Evolutionary conservation across 2,888 invertebrate genomes (phyloP).

Genomic region (Branchinecta sandiegonensis): DNA sequence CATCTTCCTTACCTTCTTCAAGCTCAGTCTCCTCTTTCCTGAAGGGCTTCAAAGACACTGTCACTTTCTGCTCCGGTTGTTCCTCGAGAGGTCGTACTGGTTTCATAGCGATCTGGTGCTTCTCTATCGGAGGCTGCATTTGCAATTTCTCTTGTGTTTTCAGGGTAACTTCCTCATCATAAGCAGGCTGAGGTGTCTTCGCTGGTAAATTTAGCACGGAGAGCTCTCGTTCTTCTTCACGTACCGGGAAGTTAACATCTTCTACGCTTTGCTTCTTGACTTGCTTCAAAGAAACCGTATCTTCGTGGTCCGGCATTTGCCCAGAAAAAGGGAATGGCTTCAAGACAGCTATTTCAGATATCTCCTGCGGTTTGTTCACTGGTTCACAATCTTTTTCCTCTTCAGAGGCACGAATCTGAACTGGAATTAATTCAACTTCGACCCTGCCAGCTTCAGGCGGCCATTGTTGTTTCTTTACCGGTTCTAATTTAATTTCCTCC

Average conservation of each 20-base stretch:
- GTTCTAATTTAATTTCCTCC: not conserved
- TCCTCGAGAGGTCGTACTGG: no score
- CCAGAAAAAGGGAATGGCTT: not conserved
- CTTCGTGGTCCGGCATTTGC: not conserved
- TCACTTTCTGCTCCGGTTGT: no score
- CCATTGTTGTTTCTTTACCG: not conserved
- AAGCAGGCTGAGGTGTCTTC: no score
- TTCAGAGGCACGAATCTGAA: conserved; percentile 30
- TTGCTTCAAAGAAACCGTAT: not conserved
- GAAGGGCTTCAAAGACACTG: no score
- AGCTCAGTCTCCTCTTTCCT: no score
- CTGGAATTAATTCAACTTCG: not conserved
- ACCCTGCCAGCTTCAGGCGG: not conserved
- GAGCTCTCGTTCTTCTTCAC: no score
- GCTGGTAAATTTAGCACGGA: no score
- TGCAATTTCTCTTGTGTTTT: no score
- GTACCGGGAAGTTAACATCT: not conserved
- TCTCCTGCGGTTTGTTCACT: conserved; percentile 22
- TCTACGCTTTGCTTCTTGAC: conserved; percentile 9
- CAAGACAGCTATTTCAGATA: conserved; percentile 26
- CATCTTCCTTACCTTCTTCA: no score
- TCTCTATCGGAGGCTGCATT: no score
- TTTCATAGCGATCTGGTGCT: no score
- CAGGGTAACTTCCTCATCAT: no score
- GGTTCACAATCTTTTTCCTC: conserved; percentile 23